These are phyloP conservation scores for Ptiloglossa arizonensis DNA, from an alignment of 1,140 invertebrate species.

Conservation along the genomic window DNA sequence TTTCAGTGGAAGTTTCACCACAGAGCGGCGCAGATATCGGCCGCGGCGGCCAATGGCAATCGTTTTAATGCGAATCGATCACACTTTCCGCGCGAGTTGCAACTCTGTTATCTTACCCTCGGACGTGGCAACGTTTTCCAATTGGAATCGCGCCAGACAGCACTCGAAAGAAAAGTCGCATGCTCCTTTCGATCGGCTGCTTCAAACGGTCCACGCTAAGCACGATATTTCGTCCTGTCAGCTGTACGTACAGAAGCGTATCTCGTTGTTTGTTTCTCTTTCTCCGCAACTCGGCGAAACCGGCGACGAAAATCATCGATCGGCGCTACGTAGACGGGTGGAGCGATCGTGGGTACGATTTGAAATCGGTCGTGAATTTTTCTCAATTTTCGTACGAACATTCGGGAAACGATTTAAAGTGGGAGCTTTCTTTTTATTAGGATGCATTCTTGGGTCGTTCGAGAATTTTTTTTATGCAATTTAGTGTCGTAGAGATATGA, in stretches of 20 bases:
- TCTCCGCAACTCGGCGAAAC: not conserved
- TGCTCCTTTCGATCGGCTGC: not conserved
- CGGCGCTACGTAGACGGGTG: not conserved
- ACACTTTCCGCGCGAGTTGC: conserved; percentile 48
- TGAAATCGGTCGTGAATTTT: no score
- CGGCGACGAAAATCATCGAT: conserved; percentile 3
- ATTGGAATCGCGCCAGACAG: conserved; percentile 23
- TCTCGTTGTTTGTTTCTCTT: not conserved
- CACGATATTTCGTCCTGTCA: not conserved
- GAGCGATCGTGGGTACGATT: no score
- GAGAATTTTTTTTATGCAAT: no score
- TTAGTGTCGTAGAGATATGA: no score
- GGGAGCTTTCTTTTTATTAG: no score
- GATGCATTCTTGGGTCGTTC: no score
- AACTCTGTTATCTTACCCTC: conserved; percentile 50
- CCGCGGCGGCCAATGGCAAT: conserved; percentile 45
- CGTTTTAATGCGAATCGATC: conserved; percentile 62
- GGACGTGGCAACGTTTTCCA: conserved; percentile 37
- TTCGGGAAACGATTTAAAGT: no score
- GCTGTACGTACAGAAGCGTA: not conserved
- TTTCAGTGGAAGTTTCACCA: conserved; percentile 19
- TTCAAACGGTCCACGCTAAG: not conserved
- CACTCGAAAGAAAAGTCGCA: conserved; percentile 8
- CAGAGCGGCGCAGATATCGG: conserved; percentile 17
- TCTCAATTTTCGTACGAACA: no score